Conservation (phyloP, 1,140 invertebrate genomes). For the Capitella teleta region DNA sequence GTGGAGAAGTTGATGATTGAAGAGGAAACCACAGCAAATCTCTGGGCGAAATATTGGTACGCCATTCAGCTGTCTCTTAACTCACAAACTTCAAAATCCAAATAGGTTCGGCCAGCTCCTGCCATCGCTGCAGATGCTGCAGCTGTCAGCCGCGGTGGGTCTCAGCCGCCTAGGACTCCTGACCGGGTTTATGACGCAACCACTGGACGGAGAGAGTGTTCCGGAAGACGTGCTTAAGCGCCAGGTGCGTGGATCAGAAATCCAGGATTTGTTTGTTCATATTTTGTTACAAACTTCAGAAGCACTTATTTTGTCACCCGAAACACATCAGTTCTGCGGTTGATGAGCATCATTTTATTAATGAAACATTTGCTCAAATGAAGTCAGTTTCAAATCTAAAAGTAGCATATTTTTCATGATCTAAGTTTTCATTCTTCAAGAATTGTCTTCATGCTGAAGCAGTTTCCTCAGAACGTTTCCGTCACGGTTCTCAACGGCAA, state of each 20-base stretch:
- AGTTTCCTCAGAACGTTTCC: slow-evolving; percentile 28
- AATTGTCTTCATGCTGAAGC: slow-evolving; percentile 24
- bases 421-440: slow-evolving; percentile 15
- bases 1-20: slow-evolving; percentile 32
- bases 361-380: slow-evolving; percentile 39
- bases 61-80: not conserved
- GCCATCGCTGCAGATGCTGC: slow-evolving; percentile 32
- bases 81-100: not conserved
- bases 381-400: slow-evolving; percentile 19
- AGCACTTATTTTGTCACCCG: slow-evolving; percentile 38
- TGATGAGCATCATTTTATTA: slow-evolving; percentile 39
- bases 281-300: slow-evolving; percentile 19
- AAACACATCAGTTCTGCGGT: slow-evolving; percentile 37
- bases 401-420: not conserved
- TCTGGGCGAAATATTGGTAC: slow-evolving; percentile 37
- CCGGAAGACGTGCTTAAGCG: slow-evolving; percentile 23
- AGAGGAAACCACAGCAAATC: slow-evolving; percentile 22
- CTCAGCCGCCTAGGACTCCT: slow-evolving; percentile 31
- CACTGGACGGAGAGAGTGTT: slow-evolving; percentile 15
- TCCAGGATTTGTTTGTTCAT: not conserved
- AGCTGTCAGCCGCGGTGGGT: slow-evolving; percentile 35
- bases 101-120: slow-evolving; percentile 35
- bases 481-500: slow-evolving; percentile 36
- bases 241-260: slow-evolving; percentile 30
- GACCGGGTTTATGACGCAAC: slow-evolving; percentile 25